Conservation (phyloP, 2,888 invertebrate species). For the Netelia inedita region DNA sequence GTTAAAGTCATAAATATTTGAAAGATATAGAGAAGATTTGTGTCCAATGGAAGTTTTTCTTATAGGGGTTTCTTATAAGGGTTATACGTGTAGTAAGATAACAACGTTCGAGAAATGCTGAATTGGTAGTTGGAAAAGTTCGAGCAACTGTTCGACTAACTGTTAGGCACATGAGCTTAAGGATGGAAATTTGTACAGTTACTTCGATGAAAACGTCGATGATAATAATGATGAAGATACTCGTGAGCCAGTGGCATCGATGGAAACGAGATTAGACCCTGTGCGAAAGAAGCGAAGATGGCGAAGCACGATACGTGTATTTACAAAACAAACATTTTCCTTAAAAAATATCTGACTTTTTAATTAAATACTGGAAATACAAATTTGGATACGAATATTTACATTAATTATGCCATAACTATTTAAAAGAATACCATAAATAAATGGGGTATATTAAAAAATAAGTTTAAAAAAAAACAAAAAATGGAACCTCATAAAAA, state of each 20-base stretch:
- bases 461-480: too few species aligned
- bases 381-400: too few species aligned
- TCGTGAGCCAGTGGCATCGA: constrained; percentile 70
- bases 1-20: too few species aligned
- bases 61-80: neutral
- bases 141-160: constrained; percentile 59
- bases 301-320: neutral
- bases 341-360: too few species aligned
- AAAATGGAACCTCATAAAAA: too few species aligned
- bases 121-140: constrained; percentile 30
- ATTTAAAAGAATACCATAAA: too few species aligned
- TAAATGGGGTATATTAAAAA: too few species aligned
- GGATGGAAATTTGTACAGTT: constrained; percentile 73
- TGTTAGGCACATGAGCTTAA: constrained; percentile 38
- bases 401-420: too few species aligned
- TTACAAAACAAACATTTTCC: constrained; percentile 34
- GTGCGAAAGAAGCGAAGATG: constrained; percentile 50
- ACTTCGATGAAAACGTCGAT: constrained; percentile 72
- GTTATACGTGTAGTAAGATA: neutral
- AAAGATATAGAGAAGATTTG: too few species aligned
- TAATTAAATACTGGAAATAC: too few species aligned
- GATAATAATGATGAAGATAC: constrained; percentile 67
- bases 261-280: constrained; percentile 67
- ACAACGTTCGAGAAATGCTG: neutral
- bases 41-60: too few species aligned